A percentile compares a stretch with the other conserved stretches of the same genome.
Conservation (phyloP, 2,888 invertebrate species). For the Leptothorax acervorum region DNA sequence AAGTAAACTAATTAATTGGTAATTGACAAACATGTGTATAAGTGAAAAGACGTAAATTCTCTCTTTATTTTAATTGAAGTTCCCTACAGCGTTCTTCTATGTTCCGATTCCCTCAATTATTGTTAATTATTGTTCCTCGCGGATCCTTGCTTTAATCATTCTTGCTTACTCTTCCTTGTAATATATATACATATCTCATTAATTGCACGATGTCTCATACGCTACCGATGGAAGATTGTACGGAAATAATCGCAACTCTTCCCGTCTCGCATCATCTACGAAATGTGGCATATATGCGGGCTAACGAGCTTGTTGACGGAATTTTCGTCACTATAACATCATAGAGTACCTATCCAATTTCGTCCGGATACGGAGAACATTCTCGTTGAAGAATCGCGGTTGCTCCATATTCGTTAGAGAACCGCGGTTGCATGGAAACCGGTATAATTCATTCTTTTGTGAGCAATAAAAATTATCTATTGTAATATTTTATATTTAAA, state of each 20-base stretch:
- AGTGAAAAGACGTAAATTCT: background rate
- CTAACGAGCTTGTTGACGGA: conserved; percentile 42
- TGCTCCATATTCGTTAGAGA: conserved; percentile 14
- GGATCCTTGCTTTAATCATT: conserved; percentile 60
- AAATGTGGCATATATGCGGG: conserved; percentile 15
- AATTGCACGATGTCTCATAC: conserved; percentile 61
- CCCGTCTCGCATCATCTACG: conserved; percentile 46
- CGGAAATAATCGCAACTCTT: conserved; percentile 53
- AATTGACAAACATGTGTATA: background rate
- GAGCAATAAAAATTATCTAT: background rate
- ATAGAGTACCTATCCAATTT: conserved; percentile 19
- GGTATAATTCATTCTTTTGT: background rate
- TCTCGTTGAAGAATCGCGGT: background rate
- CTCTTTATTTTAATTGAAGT: background rate
- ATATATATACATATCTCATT: conserved; percentile 59
- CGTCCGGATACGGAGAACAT: background rate
- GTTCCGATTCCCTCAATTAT: background rate
- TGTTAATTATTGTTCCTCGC: conserved; percentile 40
- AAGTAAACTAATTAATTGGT: background rate
- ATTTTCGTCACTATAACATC: conserved; percentile 30
- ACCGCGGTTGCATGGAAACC: background rate
- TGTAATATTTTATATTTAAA: conserved; percentile 16
- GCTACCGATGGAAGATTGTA: conserved; percentile 33
- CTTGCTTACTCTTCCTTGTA: conserved; percentile 47
- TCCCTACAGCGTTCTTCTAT: conserved; percentile 30